Base-by-base conservation (phyloP, 2,797 vertebrate species). In the Ceryle rudis region DNA sequence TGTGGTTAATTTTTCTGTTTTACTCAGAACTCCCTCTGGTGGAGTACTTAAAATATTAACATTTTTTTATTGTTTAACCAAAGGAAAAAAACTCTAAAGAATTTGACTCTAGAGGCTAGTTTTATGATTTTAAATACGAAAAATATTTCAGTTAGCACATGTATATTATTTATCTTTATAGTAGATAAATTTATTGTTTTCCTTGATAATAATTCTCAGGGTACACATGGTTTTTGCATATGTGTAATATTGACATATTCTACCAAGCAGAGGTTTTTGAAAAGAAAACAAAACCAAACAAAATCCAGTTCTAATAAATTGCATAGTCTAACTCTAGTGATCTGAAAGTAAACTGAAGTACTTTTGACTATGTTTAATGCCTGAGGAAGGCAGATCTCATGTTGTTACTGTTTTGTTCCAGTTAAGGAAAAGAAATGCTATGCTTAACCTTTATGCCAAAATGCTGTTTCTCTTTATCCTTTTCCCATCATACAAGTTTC, bases 11-110 rank as follows among this genome's bases (percentile, higher is more conserved):
- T 84, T 89, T 96, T 75, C 41, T 92, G 1, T 86, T 84, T 95
- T 67, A 92, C 93, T 95, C 70, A 90, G 54, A 79, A 79, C 95
- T 95, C 91, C 95, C 94, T 66, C 96, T 97, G 86, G 83, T 96
- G 96, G 95, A 69, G 71, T 79, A 62, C 79, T 75, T 92, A 64
- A 83, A 83, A 71, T 60, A 54, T 31, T 37, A 84, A 72, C 31
- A 42, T 71, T 44, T 9, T n/a, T 41, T 85, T 52, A 52, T 37
- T 47, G 8, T 61, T 84, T 33, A 72, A 35, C 23, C 14, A 46
- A 22, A 49, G 47, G 6, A 57, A 18, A 33, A 69, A 57, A 39
- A 15, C 12, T 3, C 21, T n/a, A 11, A 92, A 64, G 5, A 57
- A 12, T 69, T 42, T 41, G 5, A 35, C 28, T 70, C 14, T 58